These are phyloP conservation scores for Plectrocnemia conspersa DNA, from an alignment of 1,140 invertebrate species.

Conservation along the genomic window DNA sequence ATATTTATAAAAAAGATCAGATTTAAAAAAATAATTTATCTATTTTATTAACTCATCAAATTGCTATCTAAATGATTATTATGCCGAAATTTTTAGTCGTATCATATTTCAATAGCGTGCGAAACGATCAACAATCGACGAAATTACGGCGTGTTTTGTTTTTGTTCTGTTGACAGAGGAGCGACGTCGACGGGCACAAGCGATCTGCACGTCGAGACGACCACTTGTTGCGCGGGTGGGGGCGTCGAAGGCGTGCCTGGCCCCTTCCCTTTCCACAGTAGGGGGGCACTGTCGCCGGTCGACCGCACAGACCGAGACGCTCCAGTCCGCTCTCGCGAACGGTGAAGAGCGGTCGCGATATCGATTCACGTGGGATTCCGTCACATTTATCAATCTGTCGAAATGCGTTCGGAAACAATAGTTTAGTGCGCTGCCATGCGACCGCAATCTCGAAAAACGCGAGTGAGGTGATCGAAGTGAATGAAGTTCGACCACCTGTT, in stretches of 20 bases:
- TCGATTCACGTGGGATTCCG: neutral
- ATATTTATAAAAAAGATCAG: no score
- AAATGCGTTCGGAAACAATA: neutral
- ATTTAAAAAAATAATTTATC: neutral
- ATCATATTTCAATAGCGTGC: neutral
- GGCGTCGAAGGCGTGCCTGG: neutral
- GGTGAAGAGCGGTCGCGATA: conserved; percentile 19
- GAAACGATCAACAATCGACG: no score
- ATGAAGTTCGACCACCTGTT: conserved; percentile 23
- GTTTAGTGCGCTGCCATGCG: no score
- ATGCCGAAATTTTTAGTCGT: no score
- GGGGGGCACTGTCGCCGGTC: conserved; percentile 7
- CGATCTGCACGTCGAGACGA: neutral
- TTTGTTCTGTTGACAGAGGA: neutral
- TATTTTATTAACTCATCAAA: neutral
- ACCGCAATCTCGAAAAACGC: no score
- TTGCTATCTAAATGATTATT: no score
- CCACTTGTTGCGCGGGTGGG: conserved; percentile 15
- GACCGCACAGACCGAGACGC: no score
- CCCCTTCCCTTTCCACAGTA: neutral
- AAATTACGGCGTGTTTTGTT: neutral
- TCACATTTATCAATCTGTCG: neutral
- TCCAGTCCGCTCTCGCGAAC: conserved; percentile 28
- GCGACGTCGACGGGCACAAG: neutral
- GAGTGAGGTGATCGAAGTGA: no score